A percentile compares a stretch with the other conserved stretches of the same genome.
Conservation (phyloP, 2,888 invertebrate genomes). For the Caenorhabditis panamensis region DNA sequence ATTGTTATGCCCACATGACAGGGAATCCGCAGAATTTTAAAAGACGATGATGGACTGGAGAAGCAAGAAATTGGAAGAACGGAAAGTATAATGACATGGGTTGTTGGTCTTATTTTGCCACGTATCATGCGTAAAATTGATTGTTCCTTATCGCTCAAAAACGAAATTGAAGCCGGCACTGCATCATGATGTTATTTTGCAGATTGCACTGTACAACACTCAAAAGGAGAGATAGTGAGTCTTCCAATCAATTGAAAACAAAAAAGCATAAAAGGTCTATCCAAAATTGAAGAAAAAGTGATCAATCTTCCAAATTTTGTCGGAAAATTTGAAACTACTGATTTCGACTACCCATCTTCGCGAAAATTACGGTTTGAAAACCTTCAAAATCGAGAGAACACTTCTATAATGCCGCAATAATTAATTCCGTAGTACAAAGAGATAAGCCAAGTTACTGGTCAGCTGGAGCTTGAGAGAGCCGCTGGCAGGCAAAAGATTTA, state of each 20-base stretch:
- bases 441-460: background rate
- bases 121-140: background rate
- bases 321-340: too few species aligned
- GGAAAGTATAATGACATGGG: background rate
- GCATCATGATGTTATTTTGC: constrained; percentile 5
- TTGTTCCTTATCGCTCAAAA: background rate
- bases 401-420: too few species aligned
- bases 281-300: too few species aligned
- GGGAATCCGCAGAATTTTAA: constrained; percentile 12
- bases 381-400: too few species aligned
- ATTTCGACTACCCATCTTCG: too few species aligned
- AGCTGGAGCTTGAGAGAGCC: too few species aligned
- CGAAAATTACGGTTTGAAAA: too few species aligned
- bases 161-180: background rate
- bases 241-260: background rate
- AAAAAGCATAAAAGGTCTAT: too few species aligned
- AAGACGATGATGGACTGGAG: too few species aligned
- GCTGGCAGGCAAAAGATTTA: too few species aligned
- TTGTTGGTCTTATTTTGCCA: background rate
- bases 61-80: too few species aligned
- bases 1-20: constrained; percentile 17
- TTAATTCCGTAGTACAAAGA: background rate
- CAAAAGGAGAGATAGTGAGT: background rate
- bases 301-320: too few species aligned
- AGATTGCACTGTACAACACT: constrained; percentile 3